These are phyloP conservation scores for Ceriagrion tenellum DNA, from an alignment of 2,888 invertebrate species.

Conservation along the genomic window DNA sequence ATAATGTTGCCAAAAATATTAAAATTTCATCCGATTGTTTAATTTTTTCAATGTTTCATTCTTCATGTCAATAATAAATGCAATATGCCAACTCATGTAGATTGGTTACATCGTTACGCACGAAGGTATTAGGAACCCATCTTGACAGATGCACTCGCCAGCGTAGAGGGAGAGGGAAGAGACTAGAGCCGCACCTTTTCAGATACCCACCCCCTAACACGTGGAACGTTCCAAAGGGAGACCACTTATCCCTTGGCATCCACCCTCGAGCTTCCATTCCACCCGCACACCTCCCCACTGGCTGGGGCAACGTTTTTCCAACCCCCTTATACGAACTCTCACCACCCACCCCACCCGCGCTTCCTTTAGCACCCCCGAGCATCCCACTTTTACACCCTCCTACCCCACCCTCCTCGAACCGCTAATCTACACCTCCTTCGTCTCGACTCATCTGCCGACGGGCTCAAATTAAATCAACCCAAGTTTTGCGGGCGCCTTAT, in stretches of 20 bases:
- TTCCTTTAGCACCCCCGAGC: background rate
- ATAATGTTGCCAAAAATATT: too few relatives aligned
- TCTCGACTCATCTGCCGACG: slow-evolving; percentile 36
- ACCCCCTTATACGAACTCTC: background rate
- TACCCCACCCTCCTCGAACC: background rate
- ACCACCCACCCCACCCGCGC: background rate
- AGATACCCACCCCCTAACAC: background rate
- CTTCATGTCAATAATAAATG: too few relatives aligned
- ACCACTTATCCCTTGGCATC: background rate
- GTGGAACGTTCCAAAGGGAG: slow-evolving; percentile 25
- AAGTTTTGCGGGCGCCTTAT: slow-evolving; percentile 58
- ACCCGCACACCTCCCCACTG: background rate
- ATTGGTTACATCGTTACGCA: too few relatives aligned
- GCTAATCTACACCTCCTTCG: slow-evolving; percentile 60
- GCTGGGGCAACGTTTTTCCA: background rate
- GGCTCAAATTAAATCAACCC: slow-evolving; percentile 58
- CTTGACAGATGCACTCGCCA: background rate
- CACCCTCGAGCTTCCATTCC: background rate
- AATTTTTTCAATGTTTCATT: too few relatives aligned
- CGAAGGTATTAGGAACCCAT: too few relatives aligned
- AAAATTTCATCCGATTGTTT: too few relatives aligned
- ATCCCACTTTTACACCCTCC: background rate
- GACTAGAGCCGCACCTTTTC: too few relatives aligned
- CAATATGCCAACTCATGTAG: too few relatives aligned
- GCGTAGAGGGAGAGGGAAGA: background rate